Evolutionary conservation across 2,113 vertebrate species (phyloP).

Genomic region (Scomber colias): DNA sequence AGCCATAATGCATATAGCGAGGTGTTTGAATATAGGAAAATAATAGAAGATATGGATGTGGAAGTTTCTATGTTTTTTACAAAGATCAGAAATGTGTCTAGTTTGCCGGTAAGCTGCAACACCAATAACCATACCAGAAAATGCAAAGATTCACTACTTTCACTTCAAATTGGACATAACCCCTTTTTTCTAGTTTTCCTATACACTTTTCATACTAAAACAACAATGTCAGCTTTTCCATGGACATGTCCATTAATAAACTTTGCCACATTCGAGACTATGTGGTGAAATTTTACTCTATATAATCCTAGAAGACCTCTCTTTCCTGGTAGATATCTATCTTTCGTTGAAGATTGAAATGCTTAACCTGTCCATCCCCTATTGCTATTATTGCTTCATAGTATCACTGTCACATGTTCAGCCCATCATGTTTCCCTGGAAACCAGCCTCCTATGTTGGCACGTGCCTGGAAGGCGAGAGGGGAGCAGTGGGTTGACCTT

Average conservation of each 20-base stretch:
- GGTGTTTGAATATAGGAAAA: too few species aligned
- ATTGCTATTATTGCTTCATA: constrained; percentile 30
- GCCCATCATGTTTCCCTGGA: constrained; percentile 60
- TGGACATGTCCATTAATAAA: not conserved
- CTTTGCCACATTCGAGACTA: not conserved
- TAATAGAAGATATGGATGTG: too few species aligned
- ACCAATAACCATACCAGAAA: not conserved
- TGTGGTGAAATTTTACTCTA: not conserved
- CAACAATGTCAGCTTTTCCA: not conserved
- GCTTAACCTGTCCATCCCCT: constrained; percentile 33
- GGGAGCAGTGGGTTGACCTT: constrained; percentile 47
- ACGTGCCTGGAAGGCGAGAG: constrained; percentile 47
- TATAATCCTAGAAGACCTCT: not conserved
- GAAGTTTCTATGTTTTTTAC: not conserved
- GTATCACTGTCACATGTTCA: constrained; percentile 48
- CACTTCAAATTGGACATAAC: too few species aligned
- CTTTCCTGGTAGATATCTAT: constrained; percentile 26
- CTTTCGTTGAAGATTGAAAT: constrained; percentile 46
- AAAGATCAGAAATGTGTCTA: not conserved
- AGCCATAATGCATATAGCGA: too few species aligned
- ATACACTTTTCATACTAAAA: not conserved
- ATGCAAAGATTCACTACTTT: too few species aligned
- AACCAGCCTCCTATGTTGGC: constrained; percentile 33
- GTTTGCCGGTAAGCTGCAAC: not conserved
- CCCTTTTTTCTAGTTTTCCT: not conserved